A percentile compares a stretch with the other conserved stretches of the same genome.
Evolutionary conservation across 2,797 vertebrate genomes (phyloP).

Genomic region (Calcarius lapponicus): DNA sequence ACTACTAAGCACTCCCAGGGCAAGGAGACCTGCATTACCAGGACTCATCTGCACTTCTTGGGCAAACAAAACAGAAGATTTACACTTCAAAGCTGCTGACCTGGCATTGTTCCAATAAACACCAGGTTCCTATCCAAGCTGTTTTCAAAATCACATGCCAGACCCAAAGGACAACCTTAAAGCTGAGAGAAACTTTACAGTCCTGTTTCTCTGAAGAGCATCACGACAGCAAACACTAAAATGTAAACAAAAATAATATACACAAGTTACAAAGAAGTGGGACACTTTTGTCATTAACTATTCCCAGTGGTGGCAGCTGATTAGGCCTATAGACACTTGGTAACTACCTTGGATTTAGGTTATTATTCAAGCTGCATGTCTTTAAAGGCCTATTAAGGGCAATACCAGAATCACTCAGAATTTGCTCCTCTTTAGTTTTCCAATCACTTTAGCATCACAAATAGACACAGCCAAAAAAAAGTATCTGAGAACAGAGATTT

Average conservation of each 20-base stretch:
- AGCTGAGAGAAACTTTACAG: neutral
- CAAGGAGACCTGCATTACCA: neutral
- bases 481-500: neutral
- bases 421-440: neutral
- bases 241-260: neutral
- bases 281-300: neutral
- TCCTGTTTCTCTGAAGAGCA: neutral
- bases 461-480: neutral
- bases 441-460: neutral
- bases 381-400: neutral
- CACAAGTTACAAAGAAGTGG: neutral
- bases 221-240: neutral
- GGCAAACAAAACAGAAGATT: neutral
- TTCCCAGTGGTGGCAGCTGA: neutral
- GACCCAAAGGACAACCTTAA: neutral
- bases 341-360: neutral
- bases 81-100: conserved; percentile 7
- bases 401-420: neutral
- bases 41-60: neutral
- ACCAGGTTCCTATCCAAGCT: neutral
- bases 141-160: neutral
- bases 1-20: too few relatives aligned
- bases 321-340: neutral
- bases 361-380: neutral
- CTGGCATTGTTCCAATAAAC: neutral